A percentile compares a stretch with the other conserved stretches of the same genome.
Conservation (phyloP, 2,113 vertebrate species). For the Chloropsis hardwickii region DNA sequence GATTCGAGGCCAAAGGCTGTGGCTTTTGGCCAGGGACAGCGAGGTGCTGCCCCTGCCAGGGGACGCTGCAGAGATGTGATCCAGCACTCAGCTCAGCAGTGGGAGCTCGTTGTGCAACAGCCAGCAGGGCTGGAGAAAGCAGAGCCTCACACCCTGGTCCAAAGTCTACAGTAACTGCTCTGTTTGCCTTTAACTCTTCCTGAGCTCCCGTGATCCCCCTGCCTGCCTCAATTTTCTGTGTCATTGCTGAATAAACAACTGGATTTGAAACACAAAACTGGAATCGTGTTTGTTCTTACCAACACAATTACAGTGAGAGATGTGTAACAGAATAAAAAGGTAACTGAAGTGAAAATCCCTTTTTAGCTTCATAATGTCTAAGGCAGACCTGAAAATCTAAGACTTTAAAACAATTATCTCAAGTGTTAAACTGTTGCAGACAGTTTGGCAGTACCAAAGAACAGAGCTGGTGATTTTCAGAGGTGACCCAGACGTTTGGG, state of each 20-base stretch:
- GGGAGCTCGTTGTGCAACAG: not conserved
- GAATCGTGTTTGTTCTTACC: not conserved
- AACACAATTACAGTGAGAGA: not conserved
- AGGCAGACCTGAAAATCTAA: not conserved
- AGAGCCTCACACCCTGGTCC: not conserved
- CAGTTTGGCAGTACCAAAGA: not conserved
- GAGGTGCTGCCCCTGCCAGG: not conserved
- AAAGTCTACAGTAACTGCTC: not conserved
- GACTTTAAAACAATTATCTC: not conserved
- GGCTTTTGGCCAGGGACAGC: not conserved
- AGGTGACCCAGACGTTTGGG: not conserved
- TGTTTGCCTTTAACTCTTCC: not conserved
- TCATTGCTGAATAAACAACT: not conserved
- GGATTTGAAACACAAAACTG: not conserved
- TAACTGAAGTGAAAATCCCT: not conserved
- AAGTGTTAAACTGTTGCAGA: not conserved
- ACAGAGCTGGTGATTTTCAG: not conserved
- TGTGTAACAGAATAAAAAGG: not conserved
- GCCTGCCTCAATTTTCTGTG: not conserved
- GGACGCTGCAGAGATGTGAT: not conserved
- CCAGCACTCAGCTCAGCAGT: not conserved
- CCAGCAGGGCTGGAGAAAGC: not conserved
- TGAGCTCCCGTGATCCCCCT: fast-evolving
- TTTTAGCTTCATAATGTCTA: not conserved
- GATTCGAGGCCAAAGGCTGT: not conserved